Conservation (phyloP, 2,888 invertebrate species). For the Synergus umbraculus region DNA sequence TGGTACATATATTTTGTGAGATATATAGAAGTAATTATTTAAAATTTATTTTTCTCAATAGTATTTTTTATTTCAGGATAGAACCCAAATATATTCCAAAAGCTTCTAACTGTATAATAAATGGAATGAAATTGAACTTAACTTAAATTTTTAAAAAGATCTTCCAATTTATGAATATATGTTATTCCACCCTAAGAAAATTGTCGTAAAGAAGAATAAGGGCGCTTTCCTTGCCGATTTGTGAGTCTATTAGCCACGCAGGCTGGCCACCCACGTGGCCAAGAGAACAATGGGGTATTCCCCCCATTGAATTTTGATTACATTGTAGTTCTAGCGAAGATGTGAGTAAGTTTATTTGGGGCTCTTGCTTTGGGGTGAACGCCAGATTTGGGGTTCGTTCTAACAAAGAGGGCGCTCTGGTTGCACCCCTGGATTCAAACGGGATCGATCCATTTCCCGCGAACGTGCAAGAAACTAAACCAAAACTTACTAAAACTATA, state of each 20-base stretch:
- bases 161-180: too few relatives aligned
- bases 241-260: conserved; percentile 53
- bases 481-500: not conserved
- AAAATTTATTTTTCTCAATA: too few relatives aligned
- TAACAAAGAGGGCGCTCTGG: conserved; percentile 42
- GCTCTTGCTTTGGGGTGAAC: conserved; percentile 48
- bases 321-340: not conserved
- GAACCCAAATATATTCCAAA: too few relatives aligned
- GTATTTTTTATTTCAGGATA: too few relatives aligned
- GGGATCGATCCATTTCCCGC: conserved; percentile 47
- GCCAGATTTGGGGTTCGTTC: conserved; percentile 23
- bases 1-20: too few relatives aligned
- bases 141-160: too few relatives aligned
- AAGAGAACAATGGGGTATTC: conserved; percentile 17
- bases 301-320: conserved; percentile 11
- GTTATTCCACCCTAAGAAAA: too few relatives aligned
- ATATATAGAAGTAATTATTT: too few relatives aligned
- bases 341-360: conserved; percentile 39
- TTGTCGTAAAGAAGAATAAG: not conserved
- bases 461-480: not conserved
- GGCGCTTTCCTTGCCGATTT: conserved; percentile 50
- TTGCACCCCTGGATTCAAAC: conserved; percentile 48
- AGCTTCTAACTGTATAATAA: not conserved
- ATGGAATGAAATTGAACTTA: not conserved
- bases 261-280: conserved; percentile 5